Evolutionary conservation across 1,140 invertebrate genomes (phyloP), one percentile per base, ranked within the genome.

Genomic region (Drosophila melanica): DNA sequence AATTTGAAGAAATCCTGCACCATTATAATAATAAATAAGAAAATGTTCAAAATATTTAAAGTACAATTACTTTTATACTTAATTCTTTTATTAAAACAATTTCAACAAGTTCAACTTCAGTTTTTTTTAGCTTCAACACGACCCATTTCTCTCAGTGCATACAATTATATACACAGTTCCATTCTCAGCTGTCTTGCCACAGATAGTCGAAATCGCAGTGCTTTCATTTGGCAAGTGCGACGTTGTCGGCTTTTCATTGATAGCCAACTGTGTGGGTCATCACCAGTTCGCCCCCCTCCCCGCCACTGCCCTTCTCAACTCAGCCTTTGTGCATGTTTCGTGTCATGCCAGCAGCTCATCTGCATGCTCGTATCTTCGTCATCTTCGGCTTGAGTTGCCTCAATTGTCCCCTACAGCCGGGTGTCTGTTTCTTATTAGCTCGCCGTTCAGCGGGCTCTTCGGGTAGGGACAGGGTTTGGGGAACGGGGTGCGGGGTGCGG

Each of bases 381-480:
- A 87, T 86, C 73, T 54, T 64, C 47, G 54, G 48, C 67, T 66
- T 74, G 53, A 87, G 18, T 64, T 64, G 79, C 58, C 53, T 72
- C 79, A 81, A 66, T 81, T 79, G 70, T 70, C 66, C 67, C 68
- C 63, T 57, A 66, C 76, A 75, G 64, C 64, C 84, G 84, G 84
- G 85, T 90, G 84, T 89, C 84, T 89, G 84, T 79, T 89, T 89
- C 84, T 90, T 89, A 89, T 89, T 89, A 89, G 70, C 76, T 82
- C 47, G 33, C 33, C 7, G 9, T 35, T 10, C 4, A 33, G 30
- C 30, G 9, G 5, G 23, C 5, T 5, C 23, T 5, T 27, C 27
- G 27, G 27, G 0, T 6, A 27, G 27, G 27, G 20, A 23, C 20
- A 23, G 20, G 20, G 20, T 23, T 23, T 4, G 20, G 20, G 27